Conservation (phyloP, 2,888 invertebrate species). For the Enoplolaimus lenunculus region DNA sequence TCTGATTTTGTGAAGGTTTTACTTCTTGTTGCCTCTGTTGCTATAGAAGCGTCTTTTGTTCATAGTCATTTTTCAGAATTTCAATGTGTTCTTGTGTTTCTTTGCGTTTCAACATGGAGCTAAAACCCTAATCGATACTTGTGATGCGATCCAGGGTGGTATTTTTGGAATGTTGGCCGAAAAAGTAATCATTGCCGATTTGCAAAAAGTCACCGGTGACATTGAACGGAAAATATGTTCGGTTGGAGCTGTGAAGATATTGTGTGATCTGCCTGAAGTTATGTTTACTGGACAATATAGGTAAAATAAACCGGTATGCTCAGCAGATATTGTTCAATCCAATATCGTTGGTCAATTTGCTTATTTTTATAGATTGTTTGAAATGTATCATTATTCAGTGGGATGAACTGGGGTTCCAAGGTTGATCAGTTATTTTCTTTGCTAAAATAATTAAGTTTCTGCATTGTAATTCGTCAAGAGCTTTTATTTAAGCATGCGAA, state of each 20-base stretch:
- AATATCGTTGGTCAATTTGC: background rate
- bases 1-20: too few relatives aligned
- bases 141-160: conserved; percentile 69
- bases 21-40: too few relatives aligned
- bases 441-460: too few relatives aligned
- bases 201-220: conserved; percentile 67
- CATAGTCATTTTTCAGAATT: background rate
- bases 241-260: conserved; percentile 68
- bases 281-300: conserved; percentile 18
- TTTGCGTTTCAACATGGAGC: conserved; percentile 68
- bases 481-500: background rate
- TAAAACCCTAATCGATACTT: conserved; percentile 55
- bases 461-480: background rate
- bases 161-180: conserved; percentile 94
- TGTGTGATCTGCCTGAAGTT: conserved; percentile 57
- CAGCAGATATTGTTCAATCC: background rate
- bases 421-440: too few relatives aligned
- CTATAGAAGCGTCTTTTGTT: too few relatives aligned
- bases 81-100: conserved; percentile 18
- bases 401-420: too few relatives aligned
- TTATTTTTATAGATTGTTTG: background rate
- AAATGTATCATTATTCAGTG: background rate
- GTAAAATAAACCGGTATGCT: too few relatives aligned
- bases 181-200: conserved; percentile 66
- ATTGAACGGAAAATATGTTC: conserved; percentile 77